Evolutionary conservation across 2,797 vertebrate genomes (phyloP).

Genomic region (Sebastes oblongus): DNA sequence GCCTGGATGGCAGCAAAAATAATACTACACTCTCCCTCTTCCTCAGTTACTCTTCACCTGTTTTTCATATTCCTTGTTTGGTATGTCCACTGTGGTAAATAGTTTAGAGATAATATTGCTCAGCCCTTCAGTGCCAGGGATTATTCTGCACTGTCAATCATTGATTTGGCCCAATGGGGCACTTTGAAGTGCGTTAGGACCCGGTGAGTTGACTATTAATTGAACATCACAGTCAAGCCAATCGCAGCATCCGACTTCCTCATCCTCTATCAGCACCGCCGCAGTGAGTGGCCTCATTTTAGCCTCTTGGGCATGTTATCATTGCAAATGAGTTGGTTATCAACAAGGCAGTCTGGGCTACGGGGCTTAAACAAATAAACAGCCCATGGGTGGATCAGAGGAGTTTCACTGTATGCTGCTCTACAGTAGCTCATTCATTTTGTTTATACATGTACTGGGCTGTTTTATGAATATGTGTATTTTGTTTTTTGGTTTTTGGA

Average conservation of each 20-base stretch:
- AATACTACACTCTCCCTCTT: not conserved
- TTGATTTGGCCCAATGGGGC: slow-evolving; percentile 48
- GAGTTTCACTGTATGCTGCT: slow-evolving; percentile 23
- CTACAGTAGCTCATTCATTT: not conserved
- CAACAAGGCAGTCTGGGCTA: slow-evolving; percentile 34
- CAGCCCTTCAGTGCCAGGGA: slow-evolving; percentile 21
- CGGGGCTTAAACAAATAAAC: slow-evolving; percentile 56
- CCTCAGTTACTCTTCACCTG: not conserved
- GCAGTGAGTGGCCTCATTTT: slow-evolving; percentile 60
- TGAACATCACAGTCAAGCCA: slow-evolving; percentile 65
- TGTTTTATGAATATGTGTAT: slow-evolving; percentile 5
- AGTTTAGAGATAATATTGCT: slow-evolving; percentile 30
- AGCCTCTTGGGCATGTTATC: slow-evolving; percentile 67
- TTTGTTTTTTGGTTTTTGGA: not conserved
- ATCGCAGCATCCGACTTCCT: slow-evolving; percentile 47
- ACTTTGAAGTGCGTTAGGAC: slow-evolving; percentile 55
- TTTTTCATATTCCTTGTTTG: slow-evolving; percentile 8
- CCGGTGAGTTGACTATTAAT: slow-evolving; percentile 67
- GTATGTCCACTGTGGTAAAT: slow-evolving; percentile 16
- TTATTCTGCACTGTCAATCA: slow-evolving; percentile 60
- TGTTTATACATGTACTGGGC: slow-evolving; percentile 1
- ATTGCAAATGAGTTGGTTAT: slow-evolving; percentile 74
- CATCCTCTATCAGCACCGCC: slow-evolving; percentile 57
- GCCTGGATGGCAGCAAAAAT: slow-evolving; percentile 3
- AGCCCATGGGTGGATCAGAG: slow-evolving; percentile 42